A percentile compares a stretch with the other conserved stretches of the same genome.
These are phyloP conservation scores for Eclectus roratus DNA, from an alignment of 2,113 vertebrate species.

Conservation along the genomic window DNA sequence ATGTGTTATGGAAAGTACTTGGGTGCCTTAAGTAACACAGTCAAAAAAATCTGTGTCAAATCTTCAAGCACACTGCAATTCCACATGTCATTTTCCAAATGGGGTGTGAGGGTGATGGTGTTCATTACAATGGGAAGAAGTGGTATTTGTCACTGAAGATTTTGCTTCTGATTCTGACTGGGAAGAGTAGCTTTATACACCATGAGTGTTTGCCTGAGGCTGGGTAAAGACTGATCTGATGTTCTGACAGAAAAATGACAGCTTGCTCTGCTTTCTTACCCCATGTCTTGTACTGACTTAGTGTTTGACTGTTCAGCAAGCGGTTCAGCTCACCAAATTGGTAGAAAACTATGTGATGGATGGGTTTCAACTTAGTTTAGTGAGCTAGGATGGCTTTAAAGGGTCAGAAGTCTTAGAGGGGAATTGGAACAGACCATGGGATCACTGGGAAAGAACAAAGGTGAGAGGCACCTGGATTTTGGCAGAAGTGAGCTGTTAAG, in stretches of 20 bases:
- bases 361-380: background rate
- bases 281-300: background rate
- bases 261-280: background rate
- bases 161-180: background rate
- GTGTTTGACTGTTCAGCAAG: background rate
- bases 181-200: background rate
- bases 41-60: background rate
- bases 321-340: background rate
- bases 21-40: background rate
- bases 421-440: background rate
- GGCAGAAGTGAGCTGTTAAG: background rate
- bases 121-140: background rate
- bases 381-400: background rate
- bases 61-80: background rate
- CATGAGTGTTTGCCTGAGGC: background rate
- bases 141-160: background rate
- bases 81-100: background rate
- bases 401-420: background rate
- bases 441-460: background rate
- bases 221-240: background rate
- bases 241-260: background rate
- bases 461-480: background rate
- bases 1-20: background rate
- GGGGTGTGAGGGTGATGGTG: fast-evolving
- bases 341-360: background rate